A percentile compares a stretch with the other conserved stretches of the same genome.
Evolutionary conservation across 2,797 vertebrate genomes (phyloP).

Genomic region (Morus bassanus): DNA sequence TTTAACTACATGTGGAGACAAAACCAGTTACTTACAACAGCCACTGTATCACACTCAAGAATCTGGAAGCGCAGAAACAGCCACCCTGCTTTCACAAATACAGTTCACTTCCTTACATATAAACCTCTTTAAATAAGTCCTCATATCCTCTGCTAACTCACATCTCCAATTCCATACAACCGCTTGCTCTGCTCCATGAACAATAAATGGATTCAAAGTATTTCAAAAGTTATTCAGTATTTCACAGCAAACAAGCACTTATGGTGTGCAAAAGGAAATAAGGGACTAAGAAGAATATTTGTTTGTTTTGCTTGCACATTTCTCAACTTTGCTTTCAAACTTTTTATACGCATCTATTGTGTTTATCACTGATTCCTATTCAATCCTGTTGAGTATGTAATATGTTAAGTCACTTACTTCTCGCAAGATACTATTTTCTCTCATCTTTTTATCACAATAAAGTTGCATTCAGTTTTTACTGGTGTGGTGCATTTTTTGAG

Average conservation of each 20-base stretch:
- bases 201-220: not conserved
- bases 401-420: not conserved
- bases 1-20: not conserved
- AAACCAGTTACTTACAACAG: not conserved
- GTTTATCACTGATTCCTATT: not conserved
- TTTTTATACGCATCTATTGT: not conserved
- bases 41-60: not conserved
- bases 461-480: not conserved
- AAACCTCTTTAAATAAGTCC: not conserved
- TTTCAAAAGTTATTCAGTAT: not conserved
- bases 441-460: not conserved
- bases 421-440: not conserved
- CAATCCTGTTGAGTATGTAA: not conserved
- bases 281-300: not conserved
- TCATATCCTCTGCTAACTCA: fast-evolving
- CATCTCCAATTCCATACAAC: not conserved
- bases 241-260: not conserved
- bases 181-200: not conserved
- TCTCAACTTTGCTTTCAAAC: not conserved
- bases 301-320: not conserved
- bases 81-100: not conserved
- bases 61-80: not conserved
- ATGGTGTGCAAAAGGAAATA: not conserved
- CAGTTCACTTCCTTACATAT: not conserved
- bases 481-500: not conserved